Evolutionary conservation across 1,140 invertebrate species (phyloP), one percentile per base, ranked within the genome.

Genomic region (Brachionus paranguensis): DNA sequence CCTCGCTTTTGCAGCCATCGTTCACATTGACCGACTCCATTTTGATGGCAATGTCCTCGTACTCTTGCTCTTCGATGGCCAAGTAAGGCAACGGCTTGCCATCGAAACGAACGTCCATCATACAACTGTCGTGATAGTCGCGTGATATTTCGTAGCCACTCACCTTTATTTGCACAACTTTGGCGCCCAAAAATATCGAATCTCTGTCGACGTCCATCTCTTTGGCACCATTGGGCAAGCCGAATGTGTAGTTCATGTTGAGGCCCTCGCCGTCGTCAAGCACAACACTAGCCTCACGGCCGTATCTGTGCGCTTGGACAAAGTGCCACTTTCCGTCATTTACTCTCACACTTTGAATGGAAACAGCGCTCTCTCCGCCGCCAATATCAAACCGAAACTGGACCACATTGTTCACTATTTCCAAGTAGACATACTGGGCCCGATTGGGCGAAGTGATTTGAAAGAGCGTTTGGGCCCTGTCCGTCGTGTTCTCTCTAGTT

Each of bases 311-410:
- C 68, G 89, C 84, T 27, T 93, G 92, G 0, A 96, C 95, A 8
- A 94, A 94, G 88, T 99, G 97, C 96, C 96, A 98, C 86, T 97
- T 95, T 11, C 97, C 97, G 90, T 99, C 96, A 87, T 96, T 95
- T 1, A 97, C 95, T 2, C 92, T 79, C 93, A 95, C 11, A 60
- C 43, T 84, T 6, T 53, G 20, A 41, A 60, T 60, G 0, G 41
- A 55, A 14, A 65, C 74, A 47, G 33, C 14, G 45, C 50, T 84
- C 33, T 84, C 64, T n/a, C 72, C 64, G 11, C 33, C 53, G n/a
- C 84, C 72, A 33, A 84, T 81, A 11, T 84, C 84, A 55, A 68
- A 84, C 20, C 81, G 29, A 33, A 84, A 74, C 24, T 70, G 64
- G 41, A 84, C 20, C n/a, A 29, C 14, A 84, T 84, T 84, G 47